These are phyloP conservation scores for Turritopsis dohrnii DNA, from an alignment of 30 jellyfish, hydroid and myxozoan genomes.

Conservation along the genomic window DNA sequence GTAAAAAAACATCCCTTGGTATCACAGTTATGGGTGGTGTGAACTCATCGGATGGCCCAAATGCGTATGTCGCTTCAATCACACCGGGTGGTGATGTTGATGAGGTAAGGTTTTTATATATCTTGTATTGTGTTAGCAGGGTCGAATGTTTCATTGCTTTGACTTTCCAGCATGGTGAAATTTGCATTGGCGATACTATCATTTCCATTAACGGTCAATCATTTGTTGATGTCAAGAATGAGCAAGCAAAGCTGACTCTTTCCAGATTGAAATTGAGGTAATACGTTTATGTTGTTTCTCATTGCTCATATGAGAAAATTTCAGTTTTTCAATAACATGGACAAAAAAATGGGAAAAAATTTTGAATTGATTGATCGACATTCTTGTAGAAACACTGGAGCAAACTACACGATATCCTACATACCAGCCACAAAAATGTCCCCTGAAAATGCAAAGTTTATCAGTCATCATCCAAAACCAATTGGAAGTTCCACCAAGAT, in stretches of 20 bases:
- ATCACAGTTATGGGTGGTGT: conserved; percentile 66
- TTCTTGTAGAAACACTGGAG: background rate
- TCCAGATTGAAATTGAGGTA: conserved; percentile 71
- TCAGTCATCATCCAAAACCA: background rate
- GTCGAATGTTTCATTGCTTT: too few relatives aligned
- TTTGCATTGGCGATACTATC: conserved; percentile 62
- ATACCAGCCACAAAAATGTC: background rate
- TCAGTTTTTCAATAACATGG: background rate
- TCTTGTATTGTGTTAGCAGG: background rate
- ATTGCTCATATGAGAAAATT: background rate
- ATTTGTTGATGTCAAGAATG: conserved; percentile 53
- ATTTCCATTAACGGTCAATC: conserved; percentile 65
- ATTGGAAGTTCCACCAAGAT: background rate
- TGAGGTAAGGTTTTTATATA: conserved; percentile 25
- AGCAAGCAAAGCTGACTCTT: conserved; percentile 69
- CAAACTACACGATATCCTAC: background rate
- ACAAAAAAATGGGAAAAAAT: too few relatives aligned
- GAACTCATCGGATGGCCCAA: conserved; percentile 63
- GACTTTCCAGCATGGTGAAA: conserved; percentile 58
- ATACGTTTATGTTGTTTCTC: background rate
- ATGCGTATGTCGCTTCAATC: conserved; percentile 45
- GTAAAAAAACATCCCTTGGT: conserved; percentile 54
- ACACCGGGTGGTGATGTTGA: conserved; percentile 70
- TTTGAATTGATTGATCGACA: background rate
- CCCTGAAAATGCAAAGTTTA: background rate